Evolutionary conservation across 2,888 invertebrate genomes (phyloP).

Genomic region (Timema podura): DNA sequence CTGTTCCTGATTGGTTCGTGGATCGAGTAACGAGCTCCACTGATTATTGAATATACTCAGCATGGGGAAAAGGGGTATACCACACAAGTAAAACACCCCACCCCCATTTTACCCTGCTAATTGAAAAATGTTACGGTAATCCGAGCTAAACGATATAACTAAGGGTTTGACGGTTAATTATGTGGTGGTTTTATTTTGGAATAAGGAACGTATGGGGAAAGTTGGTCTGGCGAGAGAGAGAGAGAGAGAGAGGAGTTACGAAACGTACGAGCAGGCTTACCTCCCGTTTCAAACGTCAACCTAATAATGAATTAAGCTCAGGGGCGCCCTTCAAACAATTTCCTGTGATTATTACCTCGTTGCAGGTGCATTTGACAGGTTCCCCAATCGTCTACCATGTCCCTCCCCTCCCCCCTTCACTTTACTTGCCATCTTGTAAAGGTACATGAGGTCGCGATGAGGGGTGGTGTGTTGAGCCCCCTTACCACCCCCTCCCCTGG

Average conservation of each 20-base stretch:
- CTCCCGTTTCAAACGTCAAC: constrained; percentile 28
- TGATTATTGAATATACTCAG: no score
- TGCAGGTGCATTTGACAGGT: constrained; percentile 30
- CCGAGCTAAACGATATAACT: constrained; percentile 31
- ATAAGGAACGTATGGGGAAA: constrained; percentile 16
- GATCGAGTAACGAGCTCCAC: no score
- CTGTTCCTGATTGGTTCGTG: no score
- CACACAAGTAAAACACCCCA: no score
- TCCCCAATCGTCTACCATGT: constrained; percentile 17
- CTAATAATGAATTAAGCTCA: constrained; percentile 30
- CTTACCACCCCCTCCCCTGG: no score
- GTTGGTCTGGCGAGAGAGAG: no score
- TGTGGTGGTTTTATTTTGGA: constrained; percentile 25
- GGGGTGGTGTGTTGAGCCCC: no score
- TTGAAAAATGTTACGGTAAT: constrained; percentile 24
- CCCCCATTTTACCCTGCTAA: no score
- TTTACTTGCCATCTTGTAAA: no score
- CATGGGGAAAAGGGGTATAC: no score
- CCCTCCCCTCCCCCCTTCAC: constrained; percentile 10
- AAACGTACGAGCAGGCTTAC: constrained; percentile 12
- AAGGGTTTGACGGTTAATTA: constrained; percentile 32
- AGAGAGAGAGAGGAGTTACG: no score
- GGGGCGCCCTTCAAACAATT: constrained; percentile 31
- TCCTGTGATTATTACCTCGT: constrained; percentile 32
- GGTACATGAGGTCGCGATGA: no score